These are phyloP conservation scores for Mus pahari DNA, from an alignment of 2,113 vertebrate species.

Conservation along the genomic window DNA sequence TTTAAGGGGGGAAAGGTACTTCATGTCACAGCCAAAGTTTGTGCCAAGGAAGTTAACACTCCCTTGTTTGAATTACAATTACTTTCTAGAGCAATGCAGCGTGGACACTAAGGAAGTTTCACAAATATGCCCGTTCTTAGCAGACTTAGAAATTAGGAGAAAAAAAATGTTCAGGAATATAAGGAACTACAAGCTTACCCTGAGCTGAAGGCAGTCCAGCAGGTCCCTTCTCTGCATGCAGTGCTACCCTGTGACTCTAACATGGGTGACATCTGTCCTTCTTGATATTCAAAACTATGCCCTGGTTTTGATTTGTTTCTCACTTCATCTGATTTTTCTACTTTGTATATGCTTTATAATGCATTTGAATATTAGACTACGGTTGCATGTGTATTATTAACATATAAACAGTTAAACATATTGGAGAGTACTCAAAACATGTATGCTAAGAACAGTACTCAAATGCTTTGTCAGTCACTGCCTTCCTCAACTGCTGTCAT, in stretches of 20 bases:
- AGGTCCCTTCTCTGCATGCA: not conserved
- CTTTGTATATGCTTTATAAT: slow-evolving; percentile 3
- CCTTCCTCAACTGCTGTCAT: not conserved
- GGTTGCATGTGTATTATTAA: not conserved
- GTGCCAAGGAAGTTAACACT: not conserved
- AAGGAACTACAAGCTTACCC: not conserved
- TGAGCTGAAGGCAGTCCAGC: not conserved
- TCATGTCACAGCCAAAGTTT: slow-evolving; percentile 1
- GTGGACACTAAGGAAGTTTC: slow-evolving; percentile 1
- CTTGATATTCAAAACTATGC: not conserved
- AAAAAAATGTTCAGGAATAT: not conserved
- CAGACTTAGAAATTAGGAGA: too few species aligned
- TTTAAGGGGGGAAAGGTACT: not conserved
- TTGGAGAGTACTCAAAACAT: not conserved
- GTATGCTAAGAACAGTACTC: not conserved
- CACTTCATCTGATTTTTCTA: not conserved
- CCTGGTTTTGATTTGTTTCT: not conserved
- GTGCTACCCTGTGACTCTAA: not conserved
- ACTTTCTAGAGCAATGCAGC: not conserved
- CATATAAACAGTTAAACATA: not conserved
- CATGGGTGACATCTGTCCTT: not conserved
- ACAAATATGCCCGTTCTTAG: not conserved
- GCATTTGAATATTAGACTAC: not conserved
- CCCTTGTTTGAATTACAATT: slow-evolving; percentile 37
- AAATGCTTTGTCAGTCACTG: not conserved